Evolutionary conservation across 2,113 vertebrate genomes (phyloP).

Genomic region (Brachyistius frenatus): DNA sequence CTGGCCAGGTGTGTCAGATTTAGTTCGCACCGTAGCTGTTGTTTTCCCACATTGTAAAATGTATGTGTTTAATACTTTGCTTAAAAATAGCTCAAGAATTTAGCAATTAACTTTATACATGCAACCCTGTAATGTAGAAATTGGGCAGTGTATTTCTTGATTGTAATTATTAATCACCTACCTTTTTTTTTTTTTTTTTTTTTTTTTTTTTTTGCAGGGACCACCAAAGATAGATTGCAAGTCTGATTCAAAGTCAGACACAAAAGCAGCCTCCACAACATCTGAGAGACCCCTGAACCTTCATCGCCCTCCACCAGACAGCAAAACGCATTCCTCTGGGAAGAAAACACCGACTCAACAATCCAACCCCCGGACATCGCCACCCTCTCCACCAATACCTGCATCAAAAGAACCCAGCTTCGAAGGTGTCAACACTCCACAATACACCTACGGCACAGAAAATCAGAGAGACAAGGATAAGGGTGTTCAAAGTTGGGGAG

Average conservation of each 20-base stretch:
- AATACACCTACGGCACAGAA: constrained; percentile 75
- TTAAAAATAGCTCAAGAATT: too few species aligned
- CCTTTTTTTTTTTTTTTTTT: background rate
- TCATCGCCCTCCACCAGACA: constrained; percentile 79
- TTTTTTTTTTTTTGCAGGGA: constrained; percentile 70
- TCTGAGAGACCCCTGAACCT: constrained; percentile 84
- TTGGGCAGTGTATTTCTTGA: background rate
- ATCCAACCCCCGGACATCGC: constrained; percentile 66
- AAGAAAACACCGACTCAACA: constrained; percentile 81
- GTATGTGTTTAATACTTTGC: too few species aligned
- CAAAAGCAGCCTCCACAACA: constrained; percentile 67
- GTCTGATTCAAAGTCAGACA: constrained; percentile 82
- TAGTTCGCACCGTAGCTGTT: too few species aligned
- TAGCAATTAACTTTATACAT: background rate
- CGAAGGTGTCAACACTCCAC: constrained; percentile 85
- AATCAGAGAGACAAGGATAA: constrained; percentile 89
- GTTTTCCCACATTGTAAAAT: too few species aligned
- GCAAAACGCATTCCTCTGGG: constrained; percentile 79
- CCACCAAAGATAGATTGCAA: constrained; percentile 83
- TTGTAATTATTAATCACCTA: background rate
- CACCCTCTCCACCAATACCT: constrained; percentile 68
- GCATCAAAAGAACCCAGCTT: constrained; percentile 77
- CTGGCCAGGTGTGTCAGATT: too few species aligned
- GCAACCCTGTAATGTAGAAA: background rate
- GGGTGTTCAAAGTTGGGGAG: constrained; percentile 85